A percentile compares a stretch with the other conserved stretches of the same genome.
phyloP scores from a whole-genome alignment of 2,797 vertebrate genomes.

The Chloroceryle amazona region DNA sequence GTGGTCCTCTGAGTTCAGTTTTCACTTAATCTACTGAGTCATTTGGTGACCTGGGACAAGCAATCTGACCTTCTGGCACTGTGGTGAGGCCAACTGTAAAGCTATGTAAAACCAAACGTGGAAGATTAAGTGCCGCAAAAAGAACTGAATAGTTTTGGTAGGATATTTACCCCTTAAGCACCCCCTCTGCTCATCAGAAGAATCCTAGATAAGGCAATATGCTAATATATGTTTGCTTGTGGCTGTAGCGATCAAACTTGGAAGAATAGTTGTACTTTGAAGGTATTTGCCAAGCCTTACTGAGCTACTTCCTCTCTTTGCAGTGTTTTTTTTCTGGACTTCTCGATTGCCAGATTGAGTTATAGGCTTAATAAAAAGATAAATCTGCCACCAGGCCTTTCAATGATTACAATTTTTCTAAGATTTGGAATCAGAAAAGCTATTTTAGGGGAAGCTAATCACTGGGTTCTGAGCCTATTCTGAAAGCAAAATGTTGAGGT shows the following conservation, averaged over 20 bases:
- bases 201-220: background rate
- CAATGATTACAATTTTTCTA: background rate
- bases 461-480: background rate
- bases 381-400: background rate
- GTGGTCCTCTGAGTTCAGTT: conserved; percentile 24
- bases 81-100: conserved; percentile 4
- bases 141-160: background rate
- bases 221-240: background rate
- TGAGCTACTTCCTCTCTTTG: conserved; percentile 14
- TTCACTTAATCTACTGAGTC: conserved; percentile 42
- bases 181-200: background rate
- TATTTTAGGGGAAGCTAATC: background rate
- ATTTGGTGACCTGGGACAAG: conserved; percentile 24
- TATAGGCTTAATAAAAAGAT: background rate
- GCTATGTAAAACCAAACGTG: background rate
- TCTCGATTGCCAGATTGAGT: conserved; percentile 24
- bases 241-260: conserved; percentile 2
- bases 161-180: background rate
- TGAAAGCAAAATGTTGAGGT: conserved; percentile 7
- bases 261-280: conserved; percentile 26
- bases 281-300: conserved; percentile 47
- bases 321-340: conserved; percentile 24
- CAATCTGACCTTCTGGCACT: conserved; percentile 15
- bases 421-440: background rate
- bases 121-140: background rate